Evolutionary conservation across 1,140 invertebrate species (phyloP).

Genomic region (Cylas formicarius): DNA sequence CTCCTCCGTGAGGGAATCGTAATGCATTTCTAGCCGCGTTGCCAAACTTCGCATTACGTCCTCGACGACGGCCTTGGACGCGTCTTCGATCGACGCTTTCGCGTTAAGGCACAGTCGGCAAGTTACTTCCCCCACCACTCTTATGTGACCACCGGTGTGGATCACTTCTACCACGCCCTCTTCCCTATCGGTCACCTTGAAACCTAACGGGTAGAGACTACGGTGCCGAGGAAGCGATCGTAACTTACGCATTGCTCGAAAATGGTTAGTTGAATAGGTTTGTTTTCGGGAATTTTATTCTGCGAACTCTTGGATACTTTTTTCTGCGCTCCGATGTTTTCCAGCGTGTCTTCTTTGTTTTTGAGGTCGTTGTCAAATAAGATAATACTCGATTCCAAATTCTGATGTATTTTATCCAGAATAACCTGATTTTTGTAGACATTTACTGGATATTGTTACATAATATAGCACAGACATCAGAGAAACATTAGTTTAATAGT

Average conservation of each 20-base stretch:
- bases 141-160: conserved; percentile 45
- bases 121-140: conserved; percentile 56
- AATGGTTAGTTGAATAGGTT: conserved; percentile 46
- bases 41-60: conserved; percentile 72
- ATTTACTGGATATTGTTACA: too few relatives aligned
- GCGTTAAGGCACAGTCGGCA: conserved; percentile 64
- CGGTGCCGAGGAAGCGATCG: too few relatives aligned
- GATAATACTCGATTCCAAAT: conserved; percentile 37
- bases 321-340: conserved; percentile 49
- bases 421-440: too few relatives aligned
- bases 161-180: too few relatives aligned
- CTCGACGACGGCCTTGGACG: conserved; percentile 59
- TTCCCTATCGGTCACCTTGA: too few relatives aligned
- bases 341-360: conserved; percentile 47
- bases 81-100: conserved; percentile 61
- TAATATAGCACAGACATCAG: too few relatives aligned
- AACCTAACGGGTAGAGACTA: too few relatives aligned
- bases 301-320: conserved; percentile 41
- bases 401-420: conserved; percentile 48
- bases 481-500: too few relatives aligned
- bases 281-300: conserved; percentile 21
- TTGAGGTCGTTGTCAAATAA: conserved; percentile 42
- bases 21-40: conserved; percentile 74
- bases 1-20: conserved; percentile 77
- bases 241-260: conserved; percentile 62